Base-by-base conservation (phyloP, 2,113 vertebrate genomes). In the Chionis minor region DNA sequence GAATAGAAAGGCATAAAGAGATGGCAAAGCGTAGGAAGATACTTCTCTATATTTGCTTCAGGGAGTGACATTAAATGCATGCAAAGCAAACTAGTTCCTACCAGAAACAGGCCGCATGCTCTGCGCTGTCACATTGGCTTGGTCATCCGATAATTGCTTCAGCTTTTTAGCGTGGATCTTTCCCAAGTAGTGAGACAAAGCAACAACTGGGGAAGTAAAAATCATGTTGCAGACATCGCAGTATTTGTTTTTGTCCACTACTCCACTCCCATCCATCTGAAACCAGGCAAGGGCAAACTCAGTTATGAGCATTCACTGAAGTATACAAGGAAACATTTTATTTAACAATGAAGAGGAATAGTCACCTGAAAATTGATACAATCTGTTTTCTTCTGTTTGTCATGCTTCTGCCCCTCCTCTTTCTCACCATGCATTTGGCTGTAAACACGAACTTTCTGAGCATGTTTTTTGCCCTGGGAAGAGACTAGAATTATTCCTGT, bases 401-500 rank as follows among this genome's bases (percentile, higher is more conserved):
- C 75, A 12, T 58, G 27, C n/a, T 84, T 28, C 44, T 77, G 73
- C 16, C 90, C 83, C 66, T 97, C 93, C 47, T 87, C 91, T 91
- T 98, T 98, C 22, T 97, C 96, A 93, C 91, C 97, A 30, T 91
- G 97, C 54, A 80, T 96, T 45, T 98, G 97, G 94, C 99, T 94
- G 91, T 98, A 98, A 72, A 97, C 72, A 47, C 70, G 98, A 93
- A 99, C 95, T 88, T 98, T 99, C 87, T 98, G 97, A 71, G 98
- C 97, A 66, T 99, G 99, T 58, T 97, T 98, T 97, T 98, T 98
- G 81, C 99, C 98, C 99, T 99, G 94, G 56, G 63, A 97, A 95
- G 55, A 96, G 65, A 96, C 26, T 72, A 77, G 33, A 81, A 66
- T 90, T 80, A 90, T 45, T 79, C 32, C 56, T 51, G 5, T 38